Percentiles rank a stretch among this genome's conserved stretches.
Conservation (phyloP, 2,888 invertebrate genomes). For the Philereme vetulata region DNA sequence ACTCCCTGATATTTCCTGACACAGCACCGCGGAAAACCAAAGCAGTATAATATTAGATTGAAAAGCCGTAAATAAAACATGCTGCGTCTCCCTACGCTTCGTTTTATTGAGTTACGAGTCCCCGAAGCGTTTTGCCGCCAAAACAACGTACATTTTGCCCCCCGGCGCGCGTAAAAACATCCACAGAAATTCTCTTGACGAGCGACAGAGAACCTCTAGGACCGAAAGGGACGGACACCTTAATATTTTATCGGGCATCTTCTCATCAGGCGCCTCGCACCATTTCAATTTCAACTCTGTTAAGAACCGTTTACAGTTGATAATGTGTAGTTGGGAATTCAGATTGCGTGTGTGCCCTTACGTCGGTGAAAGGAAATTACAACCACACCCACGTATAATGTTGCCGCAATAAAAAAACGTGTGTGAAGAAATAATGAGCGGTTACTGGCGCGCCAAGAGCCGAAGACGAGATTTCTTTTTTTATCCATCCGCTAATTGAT, state of each 20-base stretch:
- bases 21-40: constrained; percentile 65
- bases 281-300: constrained; percentile 47
- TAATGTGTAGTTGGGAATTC: constrained; percentile 42
- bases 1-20: constrained; percentile 60
- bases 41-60: constrained; percentile 68
- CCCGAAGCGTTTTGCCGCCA: constrained; percentile 84
- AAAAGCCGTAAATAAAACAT: constrained; percentile 83
- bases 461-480: constrained; percentile 67
- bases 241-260: constrained; percentile 82
- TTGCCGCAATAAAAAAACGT: constrained; percentile 82
- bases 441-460: constrained; percentile 77
- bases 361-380: constrained; percentile 84
- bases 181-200: constrained; percentile 63
- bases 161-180: constrained; percentile 83
- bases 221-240: constrained; percentile 75
- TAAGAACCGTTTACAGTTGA: constrained; percentile 32
- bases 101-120: constrained; percentile 82
- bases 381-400: constrained; percentile 84
- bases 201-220: constrained; percentile 65
- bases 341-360: constrained; percentile 83
- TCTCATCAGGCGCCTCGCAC: constrained; percentile 60
- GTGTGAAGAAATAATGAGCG: constrained; percentile 84
- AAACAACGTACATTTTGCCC: constrained; percentile 83
- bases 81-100: constrained; percentile 72
- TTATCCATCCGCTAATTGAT: constrained; percentile 76